Percentiles rank a stretch among this genome's conserved stretches.
These are phyloP conservation scores for Sinosuthora webbiana DNA, from an alignment of 2,113 vertebrate genomes.

Conservation along the genomic window DNA sequence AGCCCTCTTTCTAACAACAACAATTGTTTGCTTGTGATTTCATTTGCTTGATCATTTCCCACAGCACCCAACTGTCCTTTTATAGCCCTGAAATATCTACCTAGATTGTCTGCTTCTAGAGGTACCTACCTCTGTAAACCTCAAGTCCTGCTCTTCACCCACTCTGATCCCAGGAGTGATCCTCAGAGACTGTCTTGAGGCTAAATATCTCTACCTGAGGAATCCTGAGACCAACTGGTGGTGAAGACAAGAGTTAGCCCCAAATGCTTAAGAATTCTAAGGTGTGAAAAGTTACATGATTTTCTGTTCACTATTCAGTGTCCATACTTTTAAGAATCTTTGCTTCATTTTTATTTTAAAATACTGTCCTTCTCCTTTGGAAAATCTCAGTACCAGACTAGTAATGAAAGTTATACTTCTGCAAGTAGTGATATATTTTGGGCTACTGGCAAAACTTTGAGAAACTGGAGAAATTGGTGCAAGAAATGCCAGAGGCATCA, in stretches of 20 bases:
- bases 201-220: neutral
- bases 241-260: neutral
- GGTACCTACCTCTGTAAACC: neutral
- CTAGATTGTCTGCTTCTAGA: neutral
- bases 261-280: neutral
- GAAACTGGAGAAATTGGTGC: neutral
- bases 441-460: neutral
- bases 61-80: neutral
- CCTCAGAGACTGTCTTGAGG: neutral
- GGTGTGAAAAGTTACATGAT: neutral
- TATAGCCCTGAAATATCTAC: neutral
- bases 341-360: neutral
- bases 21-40: neutral
- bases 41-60: neutral
- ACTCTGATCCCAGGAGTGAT: neutral
- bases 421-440: neutral
- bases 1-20: neutral
- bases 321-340: neutral
- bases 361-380: neutral
- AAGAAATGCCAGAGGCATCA: neutral
- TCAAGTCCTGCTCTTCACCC: neutral
- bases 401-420: neutral
- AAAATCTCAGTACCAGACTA: neutral
- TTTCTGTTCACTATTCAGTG: neutral
- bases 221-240: neutral